These are phyloP conservation scores for Austrofundulus limnaeus DNA, from an alignment of 2,113 vertebrate species.

Conservation along the genomic window DNA sequence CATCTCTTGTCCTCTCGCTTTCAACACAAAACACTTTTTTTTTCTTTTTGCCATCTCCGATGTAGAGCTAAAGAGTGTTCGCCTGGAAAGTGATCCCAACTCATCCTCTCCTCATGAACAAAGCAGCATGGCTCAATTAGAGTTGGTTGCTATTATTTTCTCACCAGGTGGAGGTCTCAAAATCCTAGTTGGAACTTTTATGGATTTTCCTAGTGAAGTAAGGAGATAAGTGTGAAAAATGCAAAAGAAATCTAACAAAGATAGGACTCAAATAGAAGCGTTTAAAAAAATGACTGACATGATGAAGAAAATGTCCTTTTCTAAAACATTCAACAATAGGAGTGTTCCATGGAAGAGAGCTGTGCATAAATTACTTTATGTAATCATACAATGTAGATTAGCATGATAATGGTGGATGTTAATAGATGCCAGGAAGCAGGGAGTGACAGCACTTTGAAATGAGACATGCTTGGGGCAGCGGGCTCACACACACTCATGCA, in stretches of 20 bases:
- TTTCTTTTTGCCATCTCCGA: conserved; percentile 57
- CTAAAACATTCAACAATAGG: conserved; percentile 88
- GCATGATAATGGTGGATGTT: conserved; percentile 99
- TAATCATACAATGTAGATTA: conserved; percentile 99
- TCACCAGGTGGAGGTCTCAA: conserved; percentile 58
- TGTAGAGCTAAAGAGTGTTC: conserved; percentile 60
- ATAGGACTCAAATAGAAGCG: background rate
- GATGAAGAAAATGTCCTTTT: conserved; percentile 49
- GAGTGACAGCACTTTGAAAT: conserved; percentile 97
- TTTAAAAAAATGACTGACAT: conserved; percentile 22
- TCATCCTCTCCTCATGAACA: conserved; percentile 56
- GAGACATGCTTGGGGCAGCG: conserved; percentile 93
- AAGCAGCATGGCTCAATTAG: conserved; percentile 60
- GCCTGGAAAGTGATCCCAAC: conserved; percentile 61
- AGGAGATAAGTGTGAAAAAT: conserved; percentile 43
- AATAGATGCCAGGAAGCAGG: conserved; percentile 99
- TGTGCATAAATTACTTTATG: conserved; percentile 99
- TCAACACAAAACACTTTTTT: conserved; percentile 71
- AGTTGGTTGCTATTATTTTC: conserved; percentile 63
- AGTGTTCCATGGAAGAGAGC: conserved; percentile 84
- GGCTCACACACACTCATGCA: conserved; percentile 82
- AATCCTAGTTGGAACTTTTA: conserved; percentile 32
- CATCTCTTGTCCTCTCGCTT: conserved; percentile 72
- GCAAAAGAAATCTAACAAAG: background rate
- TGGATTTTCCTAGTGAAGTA: conserved; percentile 47